Evolutionary conservation across 1,140 invertebrate genomes (phyloP).

Genomic region (Coelopa frigida): DNA sequence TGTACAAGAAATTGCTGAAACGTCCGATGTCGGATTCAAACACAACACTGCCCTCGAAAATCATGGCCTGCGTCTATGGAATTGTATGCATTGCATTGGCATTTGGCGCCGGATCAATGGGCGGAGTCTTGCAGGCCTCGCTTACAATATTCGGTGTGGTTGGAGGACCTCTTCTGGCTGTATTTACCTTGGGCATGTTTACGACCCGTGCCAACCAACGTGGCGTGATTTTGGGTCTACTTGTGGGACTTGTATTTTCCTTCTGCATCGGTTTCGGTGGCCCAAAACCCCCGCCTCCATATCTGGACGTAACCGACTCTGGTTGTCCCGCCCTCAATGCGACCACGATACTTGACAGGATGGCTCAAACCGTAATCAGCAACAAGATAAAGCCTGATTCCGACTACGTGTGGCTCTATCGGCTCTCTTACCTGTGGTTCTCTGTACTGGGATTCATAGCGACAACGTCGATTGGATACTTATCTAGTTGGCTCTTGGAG

Average conservation of each 20-base stretch:
- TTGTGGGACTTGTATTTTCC: slow-evolving; percentile 60
- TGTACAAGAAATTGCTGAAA: slow-evolving; percentile 43
- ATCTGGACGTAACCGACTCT: slow-evolving; percentile 52
- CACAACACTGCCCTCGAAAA: slow-evolving; percentile 50
- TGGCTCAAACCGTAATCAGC: background rate
- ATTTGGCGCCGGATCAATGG: slow-evolving; percentile 59
- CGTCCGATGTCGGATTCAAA: slow-evolving; percentile 27
- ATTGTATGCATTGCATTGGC: slow-evolving; percentile 62
- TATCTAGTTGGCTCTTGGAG: slow-evolving; percentile 47
- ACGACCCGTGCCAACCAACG: slow-evolving; percentile 57
- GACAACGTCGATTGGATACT: slow-evolving; percentile 56
- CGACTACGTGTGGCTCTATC: slow-evolving; percentile 34
- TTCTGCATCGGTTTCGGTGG: slow-evolving; percentile 82
- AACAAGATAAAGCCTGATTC: slow-evolving; percentile 4
- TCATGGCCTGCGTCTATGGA: slow-evolving; percentile 64
- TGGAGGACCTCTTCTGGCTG: slow-evolving; percentile 69
- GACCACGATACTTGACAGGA: background rate
- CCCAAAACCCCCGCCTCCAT: slow-evolving; percentile 55
- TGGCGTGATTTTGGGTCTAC: slow-evolving; percentile 62
- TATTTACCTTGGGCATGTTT: slow-evolving; percentile 74
- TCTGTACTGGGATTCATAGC: slow-evolving; percentile 61
- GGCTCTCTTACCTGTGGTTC: slow-evolving; percentile 84
- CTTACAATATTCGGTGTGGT: slow-evolving; percentile 74
- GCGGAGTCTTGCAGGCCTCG: slow-evolving; percentile 64
- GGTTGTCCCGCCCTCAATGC: slow-evolving; percentile 47